These are phyloP conservation scores for Caenorhabditis afra DNA, from an alignment of 2,888 invertebrate genomes.

Conservation along the genomic window DNA sequence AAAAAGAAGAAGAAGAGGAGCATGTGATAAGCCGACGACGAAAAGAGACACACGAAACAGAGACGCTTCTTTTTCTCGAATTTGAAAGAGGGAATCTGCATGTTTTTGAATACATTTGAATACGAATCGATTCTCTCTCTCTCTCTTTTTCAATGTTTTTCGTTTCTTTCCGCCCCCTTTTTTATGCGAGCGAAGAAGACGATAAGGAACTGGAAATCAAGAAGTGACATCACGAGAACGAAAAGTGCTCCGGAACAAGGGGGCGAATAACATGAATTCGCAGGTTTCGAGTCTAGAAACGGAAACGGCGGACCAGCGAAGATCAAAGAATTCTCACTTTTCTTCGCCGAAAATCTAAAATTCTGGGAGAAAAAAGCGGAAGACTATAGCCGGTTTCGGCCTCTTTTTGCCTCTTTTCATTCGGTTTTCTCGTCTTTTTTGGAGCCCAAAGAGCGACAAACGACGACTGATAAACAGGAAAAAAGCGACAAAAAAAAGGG, in stretches of 20 bases:
- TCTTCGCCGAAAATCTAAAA: background rate
- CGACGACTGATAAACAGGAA: background rate
- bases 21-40: conserved; percentile 43
- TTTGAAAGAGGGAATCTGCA: background rate
- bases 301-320: too few species aligned
- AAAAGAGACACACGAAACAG: conserved; percentile 15
- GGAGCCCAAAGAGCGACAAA: conserved; percentile 9
- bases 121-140: background rate
- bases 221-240: background rate
- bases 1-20: conserved; percentile 1
- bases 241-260: too few species aligned
- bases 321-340: conserved; percentile 1
- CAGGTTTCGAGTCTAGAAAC: too few species aligned
- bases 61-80: background rate
- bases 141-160: background rate
- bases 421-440: conserved; percentile 1
- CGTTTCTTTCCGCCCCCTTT: background rate
- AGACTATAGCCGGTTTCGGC: conserved; percentile 21
- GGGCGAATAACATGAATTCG: too few species aligned
- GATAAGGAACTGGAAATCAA: conserved; percentile 1
- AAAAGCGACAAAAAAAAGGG: conserved; percentile 1
- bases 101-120: conserved; percentile 10
- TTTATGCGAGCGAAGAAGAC: background rate
- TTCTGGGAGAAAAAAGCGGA: conserved; percentile 16
- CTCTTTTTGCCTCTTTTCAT: background rate